Evolutionary conservation across 2,888 invertebrate genomes (phyloP), one percentile per base, ranked within the genome.

Genomic region (Protonemura montana): DNA sequence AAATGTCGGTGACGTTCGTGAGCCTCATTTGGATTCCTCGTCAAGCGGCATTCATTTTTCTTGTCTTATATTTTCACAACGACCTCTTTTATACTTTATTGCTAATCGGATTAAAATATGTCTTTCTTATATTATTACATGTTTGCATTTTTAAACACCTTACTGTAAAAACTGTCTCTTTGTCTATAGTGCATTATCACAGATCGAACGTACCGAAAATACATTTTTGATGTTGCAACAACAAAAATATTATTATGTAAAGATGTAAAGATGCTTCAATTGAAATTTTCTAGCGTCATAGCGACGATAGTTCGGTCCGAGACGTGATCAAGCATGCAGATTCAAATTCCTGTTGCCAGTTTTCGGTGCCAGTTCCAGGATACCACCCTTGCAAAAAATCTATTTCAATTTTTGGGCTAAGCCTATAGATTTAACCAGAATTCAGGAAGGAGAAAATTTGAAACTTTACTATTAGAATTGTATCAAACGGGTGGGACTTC

Each of bases 191-290:
- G 84, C 84, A 76, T 84, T 84, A 84, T 84, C 84, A 84, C 84
- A 84, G 84, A 84, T 84, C 84, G 76, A 59, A 76, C 84, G 84
- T 84, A 84, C 84, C 84, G 84, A 84, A 84, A 84, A 84, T 84
- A 84, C 84, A 84, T 59, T 84, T 76, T 84, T 84, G 26, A 21
- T 27, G 84, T 28, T 42, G 59, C 27, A 84, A 59, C 42, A 27
- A 28, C 26, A 81, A 78, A 3, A 81, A 81, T 81, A 2, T 27
- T 84, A 59, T 84, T 59, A 84, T 84, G 82, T 82, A 42, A 83
- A 35, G 3, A 35, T 35, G 35, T 35, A 35, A 35, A 35, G 59
- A 59, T 76, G 16, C 28, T 84, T 16, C 29, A 78, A 27, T 78
- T 78, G 1, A 28, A 78, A 78, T 78, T 6, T 25, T 78, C 78